phyloP scores from a whole-genome alignment of 2,113 vertebrate genomes.

The Furnarius figulus region DNA sequence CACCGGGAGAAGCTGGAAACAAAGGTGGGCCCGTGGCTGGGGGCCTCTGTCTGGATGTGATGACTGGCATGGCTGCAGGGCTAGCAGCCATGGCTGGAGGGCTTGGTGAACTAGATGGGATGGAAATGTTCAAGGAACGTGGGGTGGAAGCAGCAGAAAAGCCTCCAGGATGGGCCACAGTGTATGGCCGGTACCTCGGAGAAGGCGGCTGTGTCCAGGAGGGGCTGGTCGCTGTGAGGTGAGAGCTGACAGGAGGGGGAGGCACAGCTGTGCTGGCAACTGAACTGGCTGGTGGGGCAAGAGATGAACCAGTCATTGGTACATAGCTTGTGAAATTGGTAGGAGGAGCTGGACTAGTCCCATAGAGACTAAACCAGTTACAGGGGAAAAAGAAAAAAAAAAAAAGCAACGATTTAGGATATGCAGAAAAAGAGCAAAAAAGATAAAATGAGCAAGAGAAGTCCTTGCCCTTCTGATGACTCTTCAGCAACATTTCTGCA shows the following conservation, averaged over 20 bases:
- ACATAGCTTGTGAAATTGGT: conserved; percentile 62
- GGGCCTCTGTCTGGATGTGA: conserved; percentile 73
- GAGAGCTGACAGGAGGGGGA: conserved; percentile 47
- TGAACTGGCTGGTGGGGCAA: conserved; percentile 66
- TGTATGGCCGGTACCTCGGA: conserved; percentile 89
- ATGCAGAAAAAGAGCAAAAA: conserved; percentile 12
- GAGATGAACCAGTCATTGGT: conserved; percentile 56
- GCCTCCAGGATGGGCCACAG: conserved; percentile 77
- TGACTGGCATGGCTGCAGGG: conserved; percentile 65
- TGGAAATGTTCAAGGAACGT: conserved; percentile 51
- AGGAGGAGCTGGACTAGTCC: conserved; percentile 86
- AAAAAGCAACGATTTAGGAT: conserved; percentile 42
- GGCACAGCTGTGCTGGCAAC: conserved; percentile 44
- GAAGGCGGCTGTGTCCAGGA: conserved; percentile 80
- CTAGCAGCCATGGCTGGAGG: conserved; percentile 67
- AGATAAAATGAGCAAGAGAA: conserved; percentile 32
- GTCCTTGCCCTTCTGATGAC: conserved; percentile 15
- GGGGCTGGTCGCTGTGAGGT: conserved; percentile 49
- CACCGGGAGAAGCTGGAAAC: conserved; percentile 76
- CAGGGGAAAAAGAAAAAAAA: conserved; percentile 46
- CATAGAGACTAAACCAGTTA: conserved; percentile 91
- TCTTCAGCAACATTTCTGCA: conserved; percentile 12
- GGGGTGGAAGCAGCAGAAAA: conserved; percentile 63
- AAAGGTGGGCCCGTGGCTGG: conserved; percentile 66
- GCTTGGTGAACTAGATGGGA: conserved; percentile 70